Evolutionary conservation across 2,113 vertebrate genomes (phyloP).

Genomic region (Danionella cerebrum): DNA sequence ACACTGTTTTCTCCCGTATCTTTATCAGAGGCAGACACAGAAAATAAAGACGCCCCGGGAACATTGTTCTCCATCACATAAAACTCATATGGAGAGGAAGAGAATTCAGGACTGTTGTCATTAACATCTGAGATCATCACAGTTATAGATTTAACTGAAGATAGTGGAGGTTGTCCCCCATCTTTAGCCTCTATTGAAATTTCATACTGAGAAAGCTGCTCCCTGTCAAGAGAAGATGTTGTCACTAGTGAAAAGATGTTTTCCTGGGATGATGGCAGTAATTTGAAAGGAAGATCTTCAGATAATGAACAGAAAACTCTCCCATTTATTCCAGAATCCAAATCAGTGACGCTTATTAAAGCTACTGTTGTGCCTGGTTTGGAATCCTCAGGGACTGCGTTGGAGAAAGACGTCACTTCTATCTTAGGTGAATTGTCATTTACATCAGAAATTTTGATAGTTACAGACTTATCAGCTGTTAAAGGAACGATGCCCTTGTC

Average conservation of each 20-base stretch:
- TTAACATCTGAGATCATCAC: constrained; percentile 45
- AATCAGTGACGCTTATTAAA: constrained; percentile 50
- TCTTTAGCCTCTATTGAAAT: constrained; percentile 38
- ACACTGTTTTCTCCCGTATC: constrained; percentile 37
- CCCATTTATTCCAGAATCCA: constrained; percentile 54
- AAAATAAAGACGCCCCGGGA: constrained; percentile 29
- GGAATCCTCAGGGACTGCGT: constrained; percentile 45
- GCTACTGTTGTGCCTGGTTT: constrained; percentile 45
- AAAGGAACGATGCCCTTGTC: constrained; percentile 42
- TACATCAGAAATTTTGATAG: constrained; percentile 49
- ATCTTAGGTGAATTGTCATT: constrained; percentile 77
- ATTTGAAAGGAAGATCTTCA: constrained; percentile 29
- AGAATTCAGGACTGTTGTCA: constrained; percentile 44
- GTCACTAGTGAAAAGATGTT: constrained; percentile 41
- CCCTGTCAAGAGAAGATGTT: constrained; percentile 33
- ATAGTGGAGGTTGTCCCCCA: constrained; percentile 28
- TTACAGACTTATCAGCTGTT: constrained; percentile 43
- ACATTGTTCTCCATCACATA: constrained; percentile 46
- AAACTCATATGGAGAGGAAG: constrained; percentile 20
- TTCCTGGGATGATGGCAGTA: constrained; percentile 31
- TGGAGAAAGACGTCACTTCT: constrained; percentile 67
- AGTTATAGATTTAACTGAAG: constrained; percentile 23
- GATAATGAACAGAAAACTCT: constrained; percentile 32
- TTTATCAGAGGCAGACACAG: constrained; percentile 33
- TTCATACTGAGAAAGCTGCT: constrained; percentile 21